A percentile compares a stretch with the other conserved stretches of the same genome.
phyloP scores from a whole-genome alignment of 2,888 invertebrate species.

The Calliphora vomitoria region DNA sequence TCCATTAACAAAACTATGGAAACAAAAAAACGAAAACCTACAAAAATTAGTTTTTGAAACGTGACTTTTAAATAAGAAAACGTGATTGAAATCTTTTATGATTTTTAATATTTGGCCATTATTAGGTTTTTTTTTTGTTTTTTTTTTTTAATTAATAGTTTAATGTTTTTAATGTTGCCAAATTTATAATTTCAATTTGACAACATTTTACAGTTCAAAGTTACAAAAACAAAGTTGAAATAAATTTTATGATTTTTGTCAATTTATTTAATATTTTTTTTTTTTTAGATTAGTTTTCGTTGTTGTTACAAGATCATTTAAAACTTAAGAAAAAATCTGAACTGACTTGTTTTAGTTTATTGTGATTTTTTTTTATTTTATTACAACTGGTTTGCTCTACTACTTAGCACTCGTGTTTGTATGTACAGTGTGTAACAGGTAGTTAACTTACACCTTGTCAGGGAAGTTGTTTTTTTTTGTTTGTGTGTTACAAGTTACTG shows the following conservation, averaged over 20 bases:
- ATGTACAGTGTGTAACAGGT: conserved; percentile 24
- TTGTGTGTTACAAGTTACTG: neutral
- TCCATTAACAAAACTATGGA: conserved; percentile 8
- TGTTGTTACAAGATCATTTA: conserved; percentile 26
- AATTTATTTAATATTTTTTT: neutral
- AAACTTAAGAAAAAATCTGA: conserved; percentile 21
- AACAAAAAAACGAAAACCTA: conserved; percentile 24
- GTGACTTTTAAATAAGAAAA: conserved; percentile 58
- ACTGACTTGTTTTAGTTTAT: conserved; percentile 27
- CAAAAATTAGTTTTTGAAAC: conserved; percentile 50
- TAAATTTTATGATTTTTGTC: conserved; percentile 5
- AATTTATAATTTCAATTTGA: conserved; percentile 44
- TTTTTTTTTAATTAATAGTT: conserved; percentile 38
- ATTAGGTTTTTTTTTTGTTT: conserved; percentile 2
- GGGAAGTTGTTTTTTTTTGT: neutral
- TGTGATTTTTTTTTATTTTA: neutral
- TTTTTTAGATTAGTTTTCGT: neutral
- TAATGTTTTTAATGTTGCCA: conserved; percentile 48
- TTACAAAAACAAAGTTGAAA: neutral
- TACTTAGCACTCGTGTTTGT: neutral
- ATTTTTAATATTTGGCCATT: conserved; percentile 34
- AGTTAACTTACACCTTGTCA: neutral
- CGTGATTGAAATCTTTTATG: conserved; percentile 60
- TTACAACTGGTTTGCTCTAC: neutral
- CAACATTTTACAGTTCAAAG: conserved; percentile 16